These are phyloP conservation scores for Takifugu rubripes DNA, from an alignment of 2,797 vertebrate genomes.

Conservation along the genomic window DNA sequence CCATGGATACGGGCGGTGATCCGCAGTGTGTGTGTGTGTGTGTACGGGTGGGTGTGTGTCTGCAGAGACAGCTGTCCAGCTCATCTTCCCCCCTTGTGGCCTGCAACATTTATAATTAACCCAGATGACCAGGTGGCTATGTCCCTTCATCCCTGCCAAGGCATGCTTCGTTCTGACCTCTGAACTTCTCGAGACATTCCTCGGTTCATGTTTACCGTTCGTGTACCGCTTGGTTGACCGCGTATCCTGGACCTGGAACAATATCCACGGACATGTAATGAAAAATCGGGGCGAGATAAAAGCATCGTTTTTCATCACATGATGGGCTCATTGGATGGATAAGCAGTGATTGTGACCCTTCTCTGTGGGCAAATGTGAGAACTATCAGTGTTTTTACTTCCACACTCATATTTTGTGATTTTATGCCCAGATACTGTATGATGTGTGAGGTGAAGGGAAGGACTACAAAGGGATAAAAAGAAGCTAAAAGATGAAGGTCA, in stretches of 20 bases:
- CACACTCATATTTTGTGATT: background rate
- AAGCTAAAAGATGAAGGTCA: slow-evolving; percentile 53
- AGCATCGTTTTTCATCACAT: background rate
- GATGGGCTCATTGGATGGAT: background rate
- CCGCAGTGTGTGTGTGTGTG: slow-evolving; percentile 41
- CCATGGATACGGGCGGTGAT: slow-evolving; percentile 69
- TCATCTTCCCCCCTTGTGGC: slow-evolving; percentile 75
- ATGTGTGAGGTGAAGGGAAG: too few relatives aligned
- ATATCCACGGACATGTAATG: slow-evolving; percentile 42
- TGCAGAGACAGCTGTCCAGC: slow-evolving; percentile 77
- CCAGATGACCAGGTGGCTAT: slow-evolving; percentile 78
- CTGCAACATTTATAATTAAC: slow-evolving; percentile 79
- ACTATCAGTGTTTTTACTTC: background rate
- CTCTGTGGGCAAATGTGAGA: background rate
- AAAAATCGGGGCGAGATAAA: slow-evolving; percentile 27
- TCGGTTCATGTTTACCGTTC: slow-evolving; percentile 64
- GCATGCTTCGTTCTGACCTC: slow-evolving; percentile 68
- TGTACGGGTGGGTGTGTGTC: slow-evolving; percentile 51
- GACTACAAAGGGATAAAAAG: slow-evolving; percentile 18
- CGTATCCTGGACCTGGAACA: slow-evolving; percentile 66
- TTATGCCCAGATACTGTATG: too few relatives aligned
- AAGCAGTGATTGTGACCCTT: background rate
- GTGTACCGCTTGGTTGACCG: slow-evolving; percentile 53
- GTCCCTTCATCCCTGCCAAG: slow-evolving; percentile 74
- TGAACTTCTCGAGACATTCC: slow-evolving; percentile 72